Evolutionary conservation across 53 echinoderm and acorn worm genomes (phyloP).

Genomic region (Astropecten irregularis): DNA sequence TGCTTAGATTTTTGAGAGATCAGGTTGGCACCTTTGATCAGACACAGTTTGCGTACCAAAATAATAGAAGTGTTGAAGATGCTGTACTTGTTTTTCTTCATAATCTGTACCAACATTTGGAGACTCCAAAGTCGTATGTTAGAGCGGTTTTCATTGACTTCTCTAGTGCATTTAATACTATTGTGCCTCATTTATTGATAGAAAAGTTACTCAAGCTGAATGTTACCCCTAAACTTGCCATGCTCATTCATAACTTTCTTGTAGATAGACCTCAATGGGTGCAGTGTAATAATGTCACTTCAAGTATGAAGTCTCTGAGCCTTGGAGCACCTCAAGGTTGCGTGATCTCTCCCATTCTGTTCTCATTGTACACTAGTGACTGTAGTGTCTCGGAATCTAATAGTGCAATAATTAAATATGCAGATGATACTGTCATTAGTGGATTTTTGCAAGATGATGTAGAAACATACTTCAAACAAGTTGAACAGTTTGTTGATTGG

Average conservation of each 20-base stretch:
- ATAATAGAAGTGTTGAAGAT: constrained; percentile 45
- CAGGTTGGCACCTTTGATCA: background rate
- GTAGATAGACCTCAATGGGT: background rate
- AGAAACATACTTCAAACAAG: background rate
- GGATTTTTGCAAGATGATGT: background rate
- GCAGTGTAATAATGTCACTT: background rate
- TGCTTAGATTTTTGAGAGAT: background rate
- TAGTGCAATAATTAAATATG: background rate
- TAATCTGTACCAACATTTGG: constrained; percentile 21
- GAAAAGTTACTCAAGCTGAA: background rate
- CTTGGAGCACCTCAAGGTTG: constrained; percentile 3
- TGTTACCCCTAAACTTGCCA: background rate
- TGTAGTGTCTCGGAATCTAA: background rate
- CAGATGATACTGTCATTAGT: constrained; percentile 19
- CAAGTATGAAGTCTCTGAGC: background rate
- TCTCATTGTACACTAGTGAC: constrained; percentile 23
- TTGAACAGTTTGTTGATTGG: constrained; percentile 2
- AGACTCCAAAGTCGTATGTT: constrained; percentile 5
- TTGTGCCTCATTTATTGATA: constrained; percentile 6
- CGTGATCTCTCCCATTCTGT: background rate
- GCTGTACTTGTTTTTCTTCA: constrained; percentile 20
- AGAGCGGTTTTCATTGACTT: constrained; percentile 18
- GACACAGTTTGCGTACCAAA: constrained; percentile 42
- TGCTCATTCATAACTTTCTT: background rate
- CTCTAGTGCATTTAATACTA: constrained; percentile 37